Conservation (phyloP, 2,888 invertebrate genomes). For the Alcis repandata region DNA sequence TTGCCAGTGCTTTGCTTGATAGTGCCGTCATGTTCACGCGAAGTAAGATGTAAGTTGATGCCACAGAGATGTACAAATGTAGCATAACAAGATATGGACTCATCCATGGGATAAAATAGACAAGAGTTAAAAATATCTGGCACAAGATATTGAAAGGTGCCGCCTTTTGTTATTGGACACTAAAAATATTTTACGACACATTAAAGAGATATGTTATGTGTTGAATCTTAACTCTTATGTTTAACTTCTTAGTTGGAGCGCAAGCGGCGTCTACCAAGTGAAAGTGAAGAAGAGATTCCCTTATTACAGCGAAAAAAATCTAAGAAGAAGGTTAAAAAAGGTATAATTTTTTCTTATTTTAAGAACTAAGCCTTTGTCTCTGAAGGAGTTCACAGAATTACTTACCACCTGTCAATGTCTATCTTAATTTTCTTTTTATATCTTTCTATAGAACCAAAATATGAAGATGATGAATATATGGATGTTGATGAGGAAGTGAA, state of each 20-base stretch:
- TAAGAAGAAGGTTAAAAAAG: slow-evolving; percentile 88
- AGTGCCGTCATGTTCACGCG: too few species aligned
- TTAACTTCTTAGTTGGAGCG: slow-evolving; percentile 60
- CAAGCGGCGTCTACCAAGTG: slow-evolving; percentile 78
- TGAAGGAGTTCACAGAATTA: background rate
- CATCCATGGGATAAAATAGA: too few species aligned
- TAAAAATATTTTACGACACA: too few species aligned
- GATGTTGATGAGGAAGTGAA: slow-evolving; percentile 85
- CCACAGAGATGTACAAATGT: too few species aligned
- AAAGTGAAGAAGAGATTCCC: slow-evolving; percentile 92
- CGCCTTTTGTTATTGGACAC: too few species aligned
- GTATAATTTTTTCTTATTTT: slow-evolving; percentile 49
- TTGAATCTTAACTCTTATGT: too few species aligned
- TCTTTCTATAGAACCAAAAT: slow-evolving; percentile 75
- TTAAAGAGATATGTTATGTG: too few species aligned
- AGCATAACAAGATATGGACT: too few species aligned
- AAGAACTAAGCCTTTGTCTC: background rate
- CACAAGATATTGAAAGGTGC: too few species aligned
- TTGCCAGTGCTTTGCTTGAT: too few species aligned
- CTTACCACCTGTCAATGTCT: background rate
- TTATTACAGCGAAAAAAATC: slow-evolving; percentile 89
- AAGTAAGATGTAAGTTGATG: too few species aligned
- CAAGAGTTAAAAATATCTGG: too few species aligned
- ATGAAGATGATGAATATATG: slow-evolving; percentile 83
- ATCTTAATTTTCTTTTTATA: background rate